These are phyloP conservation scores for Hippocampus mohnikei DNA, from an alignment of 2,113 vertebrate species.

Conservation along the genomic window DNA sequence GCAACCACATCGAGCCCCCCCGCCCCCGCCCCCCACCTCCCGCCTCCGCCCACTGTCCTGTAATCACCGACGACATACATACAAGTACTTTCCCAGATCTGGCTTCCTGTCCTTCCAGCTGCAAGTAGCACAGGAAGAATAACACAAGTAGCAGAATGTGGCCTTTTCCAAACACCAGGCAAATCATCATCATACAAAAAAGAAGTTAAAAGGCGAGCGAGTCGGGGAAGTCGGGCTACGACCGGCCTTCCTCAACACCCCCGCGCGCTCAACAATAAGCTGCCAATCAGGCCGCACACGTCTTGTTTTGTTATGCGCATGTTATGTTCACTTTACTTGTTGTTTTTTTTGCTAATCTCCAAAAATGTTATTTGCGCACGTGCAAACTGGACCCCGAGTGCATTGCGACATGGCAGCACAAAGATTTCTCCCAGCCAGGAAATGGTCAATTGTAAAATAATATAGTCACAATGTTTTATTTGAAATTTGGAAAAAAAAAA, in stretches of 20 bases:
- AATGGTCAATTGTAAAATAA: not conserved
- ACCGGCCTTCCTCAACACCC: conserved; percentile 1
- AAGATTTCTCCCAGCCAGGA: not conserved
- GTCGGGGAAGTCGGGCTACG: not conserved
- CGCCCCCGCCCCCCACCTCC: too few species aligned
- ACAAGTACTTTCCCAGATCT: conserved; percentile 1
- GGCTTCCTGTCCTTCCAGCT: conserved; percentile 2
- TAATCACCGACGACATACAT: conserved; percentile 1
- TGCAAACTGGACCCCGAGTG: not conserved
- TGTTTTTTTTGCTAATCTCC: not conserved
- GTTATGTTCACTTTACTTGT: not conserved
- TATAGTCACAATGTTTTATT: not conserved
- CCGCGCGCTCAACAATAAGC: conserved; percentile 2
- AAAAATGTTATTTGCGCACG: not conserved
- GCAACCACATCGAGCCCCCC: not conserved
- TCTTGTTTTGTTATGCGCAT: not conserved
- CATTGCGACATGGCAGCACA: not conserved
- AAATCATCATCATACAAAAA: not conserved
- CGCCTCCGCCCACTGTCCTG: not conserved
- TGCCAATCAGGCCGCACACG: not conserved
- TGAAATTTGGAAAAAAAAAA: too few species aligned
- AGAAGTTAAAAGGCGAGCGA: not conserved
- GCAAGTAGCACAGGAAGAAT: conserved; percentile 5
- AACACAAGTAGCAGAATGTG: conserved; percentile 8
- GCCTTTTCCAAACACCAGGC: not conserved